Conservation (phyloP, 2,888 invertebrate species). For the Rhingia rostrata region DNA sequence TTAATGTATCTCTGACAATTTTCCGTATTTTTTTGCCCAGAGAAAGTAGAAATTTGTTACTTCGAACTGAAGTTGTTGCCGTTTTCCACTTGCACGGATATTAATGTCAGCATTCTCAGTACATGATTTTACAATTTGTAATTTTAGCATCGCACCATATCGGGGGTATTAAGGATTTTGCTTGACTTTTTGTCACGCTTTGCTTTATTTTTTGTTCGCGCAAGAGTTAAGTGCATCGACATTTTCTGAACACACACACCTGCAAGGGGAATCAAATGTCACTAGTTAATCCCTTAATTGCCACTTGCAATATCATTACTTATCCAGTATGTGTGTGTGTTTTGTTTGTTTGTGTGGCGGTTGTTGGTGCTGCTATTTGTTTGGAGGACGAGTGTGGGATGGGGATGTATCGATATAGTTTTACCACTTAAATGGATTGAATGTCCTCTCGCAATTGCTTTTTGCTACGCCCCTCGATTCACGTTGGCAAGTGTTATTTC, state of each 20-base stretch:
- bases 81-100: conserved; percentile 62
- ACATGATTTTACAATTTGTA: conserved; percentile 68
- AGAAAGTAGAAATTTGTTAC: conserved; percentile 20
- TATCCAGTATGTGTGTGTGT: neutral
- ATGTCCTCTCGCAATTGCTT: neutral
- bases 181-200: neutral
- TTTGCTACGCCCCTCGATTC: neutral
- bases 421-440: conserved; percentile 59
- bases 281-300: conserved; percentile 64
- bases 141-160: conserved; percentile 27
- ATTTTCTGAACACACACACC: neutral
- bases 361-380: neutral
- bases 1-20: conserved; percentile 9
- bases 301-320: conserved; percentile 60
- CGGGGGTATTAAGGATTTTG: conserved; percentile 36
- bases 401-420: conserved; percentile 17
- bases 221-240: conserved; percentile 33
- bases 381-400: neutral
- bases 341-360: too few species aligned
- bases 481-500: neutral
- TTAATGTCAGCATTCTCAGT: conserved; percentile 68
- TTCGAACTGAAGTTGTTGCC: conserved; percentile 37
- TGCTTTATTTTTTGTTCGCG: conserved; percentile 1
- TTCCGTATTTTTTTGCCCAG: neutral
- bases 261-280: conserved; percentile 54